Base-by-base conservation (phyloP, 2,888 invertebrate genomes). In the Pemphredon lugubris region DNA sequence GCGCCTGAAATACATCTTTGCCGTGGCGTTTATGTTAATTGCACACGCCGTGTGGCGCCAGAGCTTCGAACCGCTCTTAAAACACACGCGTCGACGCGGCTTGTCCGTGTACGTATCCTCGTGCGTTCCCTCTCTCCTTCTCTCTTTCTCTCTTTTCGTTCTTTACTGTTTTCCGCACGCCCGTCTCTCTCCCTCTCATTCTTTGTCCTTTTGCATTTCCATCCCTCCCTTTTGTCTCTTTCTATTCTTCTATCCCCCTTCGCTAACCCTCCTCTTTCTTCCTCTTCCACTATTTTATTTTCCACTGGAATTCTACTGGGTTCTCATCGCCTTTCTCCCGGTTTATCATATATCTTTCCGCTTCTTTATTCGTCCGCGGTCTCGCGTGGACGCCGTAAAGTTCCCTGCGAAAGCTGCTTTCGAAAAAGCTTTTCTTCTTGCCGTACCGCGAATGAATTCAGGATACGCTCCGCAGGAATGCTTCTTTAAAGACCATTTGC, bases 21-120 rank as follows among this genome's bases (percentile, higher is more conserved):
- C 79, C 65, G 68, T 67, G 82, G 76, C 83, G 81, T 84, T 86
- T 85, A 85, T 84, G 81, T 83, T 85, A 83, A 84, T 85, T 84
- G 84, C 83, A 61, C 68, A 67, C 75, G 75, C 70, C 65, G 75
- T 69, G 70, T 80, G 82, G 82, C 82, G 82, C 82, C 82, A 81
- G 81, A 67, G 71, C 54, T 68, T 67, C 65, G 71, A 69, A 68
- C 60, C 64, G 53, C 54, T 37, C 39, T 51, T 32, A 16, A n/a
- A n/a, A n/a, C n/a, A n/a, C 7, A 26, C 26, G 26, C 26, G 26
- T 26, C 3, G 4, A 26, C 7, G 26, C 7, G 26, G 40, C 45
- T 47, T 39, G 50, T 60, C 40, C 42, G 60, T 26, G 60, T 26
- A 58, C 42, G 20, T 39, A 47, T 42, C 14, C 45, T 44, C 48